A percentile compares a stretch with the other conserved stretches of the same genome.
Conservation (phyloP, 2,797 vertebrate species). For the Centropyge bicolor region DNA sequence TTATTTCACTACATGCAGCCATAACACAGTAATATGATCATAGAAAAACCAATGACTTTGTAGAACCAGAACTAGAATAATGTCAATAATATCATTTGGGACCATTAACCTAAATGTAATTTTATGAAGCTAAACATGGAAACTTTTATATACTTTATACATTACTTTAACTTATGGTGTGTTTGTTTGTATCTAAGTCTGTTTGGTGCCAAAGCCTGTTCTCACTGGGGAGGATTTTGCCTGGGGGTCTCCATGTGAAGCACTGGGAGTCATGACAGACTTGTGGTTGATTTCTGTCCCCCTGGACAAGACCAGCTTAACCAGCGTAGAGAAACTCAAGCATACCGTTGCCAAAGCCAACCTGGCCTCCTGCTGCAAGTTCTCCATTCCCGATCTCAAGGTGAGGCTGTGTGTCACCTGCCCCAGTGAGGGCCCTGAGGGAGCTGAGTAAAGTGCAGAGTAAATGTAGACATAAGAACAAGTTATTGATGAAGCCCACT, state of each 20-base stretch:
- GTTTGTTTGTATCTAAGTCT: conserved; percentile 36
- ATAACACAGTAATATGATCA: not conserved
- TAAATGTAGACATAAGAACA: not conserved
- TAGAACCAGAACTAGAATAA: not conserved
- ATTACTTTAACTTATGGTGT: not conserved
- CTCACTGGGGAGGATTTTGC: conserved; percentile 21
- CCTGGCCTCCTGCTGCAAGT: conserved; percentile 90
- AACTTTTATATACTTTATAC: not conserved
- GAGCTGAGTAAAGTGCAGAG: not conserved
- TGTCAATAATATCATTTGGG: no score
- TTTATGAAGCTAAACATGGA: not conserved
- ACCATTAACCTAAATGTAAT: not conserved
- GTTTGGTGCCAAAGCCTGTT: conserved; percentile 41
- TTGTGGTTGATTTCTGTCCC: conserved; percentile 96
- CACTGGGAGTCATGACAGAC: conserved; percentile 86
- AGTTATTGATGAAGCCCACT: not conserved
- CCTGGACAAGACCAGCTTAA: conserved; percentile 91
- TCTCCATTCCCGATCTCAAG: conserved; percentile 95
- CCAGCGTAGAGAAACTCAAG: conserved; percentile 92
- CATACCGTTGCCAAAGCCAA: conserved; percentile 88
- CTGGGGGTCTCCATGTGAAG: conserved; percentile 45
- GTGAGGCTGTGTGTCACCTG: conserved; percentile 34
- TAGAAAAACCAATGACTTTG: not conserved
- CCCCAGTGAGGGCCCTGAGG: not conserved
- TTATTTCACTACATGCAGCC: not conserved